phyloP scores from a whole-genome alignment of 2,888 invertebrate species.

The Dryocosmus kuriphilus region DNA sequence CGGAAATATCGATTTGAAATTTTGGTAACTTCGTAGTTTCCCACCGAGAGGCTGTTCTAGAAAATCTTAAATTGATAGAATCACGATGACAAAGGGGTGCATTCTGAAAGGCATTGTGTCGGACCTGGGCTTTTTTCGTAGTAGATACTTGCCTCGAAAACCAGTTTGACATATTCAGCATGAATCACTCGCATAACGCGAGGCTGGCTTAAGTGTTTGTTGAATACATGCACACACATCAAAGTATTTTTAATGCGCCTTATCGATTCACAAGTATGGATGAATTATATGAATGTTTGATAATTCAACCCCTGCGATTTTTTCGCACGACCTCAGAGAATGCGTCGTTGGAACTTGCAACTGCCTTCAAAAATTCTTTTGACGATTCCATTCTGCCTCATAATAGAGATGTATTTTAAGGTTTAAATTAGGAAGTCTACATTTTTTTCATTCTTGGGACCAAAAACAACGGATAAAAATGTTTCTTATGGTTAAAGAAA shows the following conservation, averaged over 20 bases:
- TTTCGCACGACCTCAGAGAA: slow-evolving; percentile 11
- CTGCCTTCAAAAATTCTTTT: not conserved
- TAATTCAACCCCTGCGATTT: slow-evolving; percentile 9
- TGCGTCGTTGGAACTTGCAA: not conserved
- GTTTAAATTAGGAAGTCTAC: not conserved
- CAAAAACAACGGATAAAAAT: too few species aligned
- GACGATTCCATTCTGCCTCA: not conserved
- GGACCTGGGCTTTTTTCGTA: slow-evolving; percentile 20
- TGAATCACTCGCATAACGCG: slow-evolving; percentile 62
- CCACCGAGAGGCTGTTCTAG: not conserved
- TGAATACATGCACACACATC: not conserved
- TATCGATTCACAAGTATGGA: slow-evolving; percentile 19
- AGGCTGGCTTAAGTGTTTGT: slow-evolving; percentile 40
- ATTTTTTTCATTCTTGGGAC: not conserved
- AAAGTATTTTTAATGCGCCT: slow-evolving; percentile 21
- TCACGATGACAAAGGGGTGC: slow-evolving; percentile 24
- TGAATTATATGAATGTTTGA: slow-evolving; percentile 7
- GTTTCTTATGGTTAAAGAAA: too few species aligned
- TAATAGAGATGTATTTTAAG: not conserved
- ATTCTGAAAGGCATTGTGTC: slow-evolving; percentile 24
- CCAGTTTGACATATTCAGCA: slow-evolving; percentile 63
- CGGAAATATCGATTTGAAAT: not conserved
- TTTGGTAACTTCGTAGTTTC: not conserved
- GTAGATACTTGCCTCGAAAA: slow-evolving; percentile 50
- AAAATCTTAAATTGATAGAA: slow-evolving; percentile 4